Evolutionary conservation across 2,888 invertebrate species (phyloP).

Genomic region (Habroteleia sp.): DNA sequence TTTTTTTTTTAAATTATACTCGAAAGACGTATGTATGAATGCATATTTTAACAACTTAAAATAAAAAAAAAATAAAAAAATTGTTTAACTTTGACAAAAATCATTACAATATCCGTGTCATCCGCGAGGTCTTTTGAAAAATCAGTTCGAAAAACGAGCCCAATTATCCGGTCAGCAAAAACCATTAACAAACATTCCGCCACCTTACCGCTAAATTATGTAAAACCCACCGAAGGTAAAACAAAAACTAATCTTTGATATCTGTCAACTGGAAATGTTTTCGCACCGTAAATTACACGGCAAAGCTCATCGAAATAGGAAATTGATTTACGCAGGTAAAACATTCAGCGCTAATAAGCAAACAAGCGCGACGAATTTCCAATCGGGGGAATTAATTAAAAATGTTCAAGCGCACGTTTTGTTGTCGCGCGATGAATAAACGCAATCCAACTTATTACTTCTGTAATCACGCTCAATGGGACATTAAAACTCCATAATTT

Average conservation of each 20-base stretch:
- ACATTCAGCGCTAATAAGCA: slow-evolving; percentile 53
- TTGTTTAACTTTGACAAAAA: no score
- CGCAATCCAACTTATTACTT: slow-evolving; percentile 56
- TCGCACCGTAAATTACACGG: slow-evolving; percentile 56
- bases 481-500: slow-evolving; percentile 58
- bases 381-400: slow-evolving; percentile 58
- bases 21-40: no score
- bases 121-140: no score
- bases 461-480: slow-evolving; percentile 55
- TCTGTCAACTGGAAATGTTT: slow-evolving; percentile 50
- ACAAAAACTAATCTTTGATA: slow-evolving; percentile 52
- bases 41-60: no score
- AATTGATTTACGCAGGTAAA: slow-evolving; percentile 61
- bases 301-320: slow-evolving; percentile 59
- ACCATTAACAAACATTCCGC: slow-evolving; percentile 15
- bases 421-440: slow-evolving; percentile 38
- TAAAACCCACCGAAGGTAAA: slow-evolving; percentile 31
- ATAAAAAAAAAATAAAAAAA: no score
- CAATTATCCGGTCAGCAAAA: slow-evolving; percentile 12
- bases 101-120: no score
- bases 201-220: slow-evolving; percentile 27
- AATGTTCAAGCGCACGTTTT: slow-evolving; percentile 41
- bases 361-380: slow-evolving; percentile 54
- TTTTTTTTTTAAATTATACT: no score
- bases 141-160: no score